Base-by-base conservation (phyloP, 2,797 vertebrate genomes). In the Nannoperca australis region DNA sequence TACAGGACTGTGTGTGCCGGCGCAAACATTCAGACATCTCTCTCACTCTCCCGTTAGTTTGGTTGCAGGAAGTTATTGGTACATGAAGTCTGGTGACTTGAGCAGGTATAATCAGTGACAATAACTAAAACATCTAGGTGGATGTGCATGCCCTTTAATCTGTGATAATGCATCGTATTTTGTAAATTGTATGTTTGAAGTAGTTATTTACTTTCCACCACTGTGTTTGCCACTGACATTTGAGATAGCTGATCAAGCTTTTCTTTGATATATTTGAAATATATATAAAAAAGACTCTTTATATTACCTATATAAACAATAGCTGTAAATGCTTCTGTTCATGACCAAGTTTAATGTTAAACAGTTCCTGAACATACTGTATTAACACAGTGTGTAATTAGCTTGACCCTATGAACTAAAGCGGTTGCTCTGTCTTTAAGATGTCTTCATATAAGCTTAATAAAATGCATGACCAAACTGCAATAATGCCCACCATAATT, bases 321-420 rank as follows among this genome's bases (percentile, higher is more conserved):
- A 64, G 70, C 51, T 56, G 17, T 59, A n/a, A 27, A 22, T 4
- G 4, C 24, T 42, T 72, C 22, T 27, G 30, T 53, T 53, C n/a
- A 68, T 24, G 22, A 17, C 40, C 40, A 1, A 20, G 68, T 66
- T 44, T n/a, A n/a, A 40, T 58, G 15, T 36, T 11, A 17, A 45
- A 34, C 3, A 17, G 12, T 58, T 50, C 11, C 10, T 44, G 18
- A 24, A 65, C 22, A 70, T 44, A 36, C 11, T 54, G 56, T 58
- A 22, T 77, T 73, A 70, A 55, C n/a, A 59, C 15, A 36, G 40
- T 56, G 56, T 73, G 68, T 79, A 66, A 76, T 79, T 49, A 73
- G 34, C 12, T 74, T 69, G 49, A 76, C 44, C 63, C 42, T 38
- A 22, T 81, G 32, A 73, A 27, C 27, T 55, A 9, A 61, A 71